phyloP scores from a whole-genome alignment of 2,797 vertebrate species.

The Neomorphus geoffroyi region DNA sequence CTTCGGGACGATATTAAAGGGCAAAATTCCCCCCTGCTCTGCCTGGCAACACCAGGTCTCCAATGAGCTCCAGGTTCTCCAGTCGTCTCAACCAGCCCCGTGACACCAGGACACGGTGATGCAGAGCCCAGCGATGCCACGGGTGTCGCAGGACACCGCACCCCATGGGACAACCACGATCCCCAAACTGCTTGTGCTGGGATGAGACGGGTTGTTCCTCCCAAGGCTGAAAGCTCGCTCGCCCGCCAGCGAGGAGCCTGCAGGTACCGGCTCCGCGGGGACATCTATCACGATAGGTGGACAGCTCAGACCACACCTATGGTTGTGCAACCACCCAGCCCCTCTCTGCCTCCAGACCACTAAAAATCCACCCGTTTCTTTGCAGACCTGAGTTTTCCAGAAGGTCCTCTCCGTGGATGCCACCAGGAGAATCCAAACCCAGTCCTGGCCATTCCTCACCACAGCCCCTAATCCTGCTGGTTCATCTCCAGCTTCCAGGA shows the following conservation, averaged over 20 bases:
- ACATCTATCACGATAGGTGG: background rate
- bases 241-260: background rate
- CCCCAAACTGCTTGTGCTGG: accelerated
- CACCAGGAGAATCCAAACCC: background rate
- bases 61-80: background rate
- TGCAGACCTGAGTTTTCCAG: accelerated
- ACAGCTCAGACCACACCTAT: background rate
- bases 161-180: background rate
- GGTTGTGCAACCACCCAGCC: background rate
- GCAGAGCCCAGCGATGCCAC: background rate
- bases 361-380: background rate
- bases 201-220: background rate
- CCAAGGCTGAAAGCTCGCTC: background rate
- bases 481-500: background rate
- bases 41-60: accelerated
- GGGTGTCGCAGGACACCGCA: background rate
- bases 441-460: background rate
- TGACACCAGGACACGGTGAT: background rate
- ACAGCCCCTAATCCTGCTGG: accelerated
- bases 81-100: accelerated
- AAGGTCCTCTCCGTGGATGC: background rate
- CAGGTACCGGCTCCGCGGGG: accelerated
- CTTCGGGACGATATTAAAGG: background rate
- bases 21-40: accelerated
- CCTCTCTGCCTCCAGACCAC: accelerated